phyloP scores from a whole-genome alignment of 2,113 vertebrate species.

The Silurus asotus region DNA sequence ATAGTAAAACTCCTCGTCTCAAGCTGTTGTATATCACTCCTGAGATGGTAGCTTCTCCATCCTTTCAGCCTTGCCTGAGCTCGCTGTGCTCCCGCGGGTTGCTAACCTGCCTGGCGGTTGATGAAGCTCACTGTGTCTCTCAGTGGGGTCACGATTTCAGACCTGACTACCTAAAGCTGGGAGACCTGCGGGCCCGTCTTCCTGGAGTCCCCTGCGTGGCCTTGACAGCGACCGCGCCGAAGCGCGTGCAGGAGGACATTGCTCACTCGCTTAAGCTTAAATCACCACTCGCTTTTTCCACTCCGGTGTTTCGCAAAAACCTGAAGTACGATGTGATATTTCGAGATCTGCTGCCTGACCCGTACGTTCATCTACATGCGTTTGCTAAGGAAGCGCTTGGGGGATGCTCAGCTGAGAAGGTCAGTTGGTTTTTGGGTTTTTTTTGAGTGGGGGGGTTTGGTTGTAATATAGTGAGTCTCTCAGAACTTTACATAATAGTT shows the following conservation, averaged over 20 bases:
- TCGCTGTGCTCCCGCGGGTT: constrained; percentile 80
- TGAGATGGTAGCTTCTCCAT: constrained; percentile 89
- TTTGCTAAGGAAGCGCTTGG: constrained; percentile 84
- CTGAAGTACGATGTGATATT: constrained; percentile 92
- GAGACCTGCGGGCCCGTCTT: constrained; percentile 76
- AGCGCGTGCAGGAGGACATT: constrained; percentile 87
- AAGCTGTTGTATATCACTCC: constrained; percentile 95
- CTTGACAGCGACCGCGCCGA: constrained; percentile 90
- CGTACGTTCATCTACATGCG: constrained; percentile 77
- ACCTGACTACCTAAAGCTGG: constrained; percentile 91
- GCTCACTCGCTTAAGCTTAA: constrained; percentile 73
- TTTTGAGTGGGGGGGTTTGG: not conserved
- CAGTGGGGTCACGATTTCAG: constrained; percentile 98
- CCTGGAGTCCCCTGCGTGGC: constrained; percentile 81
- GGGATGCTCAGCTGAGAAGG: constrained; percentile 42
- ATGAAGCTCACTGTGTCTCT: constrained; percentile 96
- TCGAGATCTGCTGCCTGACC: constrained; percentile 84
- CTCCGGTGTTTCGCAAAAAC: constrained; percentile 90
- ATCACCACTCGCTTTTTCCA: constrained; percentile 79
- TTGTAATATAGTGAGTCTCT: not conserved
- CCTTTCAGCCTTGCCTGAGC: constrained; percentile 85
- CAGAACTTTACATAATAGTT: not conserved
- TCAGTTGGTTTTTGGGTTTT: not conserved
- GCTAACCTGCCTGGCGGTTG: constrained; percentile 87
- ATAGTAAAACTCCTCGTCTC: constrained; percentile 78